These are phyloP conservation scores for Myxocyprinus asiaticus DNA, from an alignment of 2,113 vertebrate species.

Conservation along the genomic window DNA sequence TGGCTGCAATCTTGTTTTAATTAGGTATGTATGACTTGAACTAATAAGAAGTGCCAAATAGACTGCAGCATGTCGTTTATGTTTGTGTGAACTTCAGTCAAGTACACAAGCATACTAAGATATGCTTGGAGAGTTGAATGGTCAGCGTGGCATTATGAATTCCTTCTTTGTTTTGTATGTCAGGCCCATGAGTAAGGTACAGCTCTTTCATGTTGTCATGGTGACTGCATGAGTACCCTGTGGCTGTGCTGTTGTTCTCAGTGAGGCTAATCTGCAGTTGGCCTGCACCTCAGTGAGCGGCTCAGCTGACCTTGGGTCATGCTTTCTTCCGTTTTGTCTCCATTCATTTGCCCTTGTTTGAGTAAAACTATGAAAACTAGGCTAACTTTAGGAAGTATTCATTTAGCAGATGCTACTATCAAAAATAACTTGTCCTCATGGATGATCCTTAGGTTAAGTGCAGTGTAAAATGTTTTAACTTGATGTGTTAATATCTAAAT, in stretches of 20 bases:
- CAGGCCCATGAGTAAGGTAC: not conserved
- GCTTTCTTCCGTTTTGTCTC: not conserved
- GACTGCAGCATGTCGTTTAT: too few relatives aligned
- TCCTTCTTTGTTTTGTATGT: not conserved
- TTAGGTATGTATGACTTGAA: not conserved
- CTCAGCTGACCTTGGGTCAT: not conserved
- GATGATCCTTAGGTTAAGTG: not conserved
- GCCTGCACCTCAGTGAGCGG: conserved; percentile 11
- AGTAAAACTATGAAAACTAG: not conserved
- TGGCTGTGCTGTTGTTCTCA: not conserved
- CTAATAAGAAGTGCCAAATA: too few relatives aligned
- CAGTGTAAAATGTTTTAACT: too few relatives aligned
- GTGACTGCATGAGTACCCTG: not conserved
- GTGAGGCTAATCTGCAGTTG: conserved; percentile 16
- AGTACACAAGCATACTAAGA: too few relatives aligned
- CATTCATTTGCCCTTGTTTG: not conserved
- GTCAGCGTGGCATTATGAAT: too few relatives aligned
- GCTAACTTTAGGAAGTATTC: not conserved
- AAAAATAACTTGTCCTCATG: too few relatives aligned
- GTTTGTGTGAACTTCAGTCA: too few relatives aligned
- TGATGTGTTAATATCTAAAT: too few relatives aligned
- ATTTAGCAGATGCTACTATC: not conserved
- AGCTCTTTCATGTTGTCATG: not conserved
- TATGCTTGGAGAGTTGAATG: too few relatives aligned
- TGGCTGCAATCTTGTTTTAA: conserved; percentile 23